phyloP scores from a whole-genome alignment of 2,888 invertebrate species.

The Hemicrepidius hirtus region DNA sequence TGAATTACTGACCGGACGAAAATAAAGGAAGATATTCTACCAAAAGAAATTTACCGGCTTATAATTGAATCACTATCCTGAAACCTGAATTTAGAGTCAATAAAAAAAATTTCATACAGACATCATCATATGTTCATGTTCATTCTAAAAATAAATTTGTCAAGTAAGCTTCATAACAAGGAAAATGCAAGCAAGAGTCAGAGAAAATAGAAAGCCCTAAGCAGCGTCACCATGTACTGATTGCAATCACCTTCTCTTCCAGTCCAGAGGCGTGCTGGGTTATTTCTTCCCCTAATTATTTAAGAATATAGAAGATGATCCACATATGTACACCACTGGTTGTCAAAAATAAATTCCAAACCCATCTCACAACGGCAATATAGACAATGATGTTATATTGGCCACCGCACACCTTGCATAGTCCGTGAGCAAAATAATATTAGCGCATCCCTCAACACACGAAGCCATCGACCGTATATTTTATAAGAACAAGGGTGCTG shows the following conservation, averaged over 20 bases:
- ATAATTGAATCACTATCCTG: no score
- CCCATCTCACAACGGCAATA: constrained; percentile 65
- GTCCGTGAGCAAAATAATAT: constrained; percentile 69
- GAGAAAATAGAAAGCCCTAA: constrained; percentile 11
- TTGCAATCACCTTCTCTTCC: constrained; percentile 51
- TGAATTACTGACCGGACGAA: no score
- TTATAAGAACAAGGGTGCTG: constrained; percentile 57
- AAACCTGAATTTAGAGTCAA: no score
- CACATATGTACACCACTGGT: constrained; percentile 38
- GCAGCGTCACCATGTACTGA: constrained; percentile 45
- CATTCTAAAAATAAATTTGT: no score
- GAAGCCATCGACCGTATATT: constrained; percentile 54
- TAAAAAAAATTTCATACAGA: no score
- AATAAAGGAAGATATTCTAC: no score
- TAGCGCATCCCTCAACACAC: constrained; percentile 60
- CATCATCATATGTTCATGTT: no score
- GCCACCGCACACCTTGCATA: constrained; percentile 67
- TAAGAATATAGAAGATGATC: neutral
- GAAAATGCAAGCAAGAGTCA: neutral
- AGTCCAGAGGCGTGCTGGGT: constrained; percentile 33
- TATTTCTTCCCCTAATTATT: neutral
- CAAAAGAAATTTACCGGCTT: no score
- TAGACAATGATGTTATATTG: constrained; percentile 68
- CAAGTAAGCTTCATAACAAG: neutral
- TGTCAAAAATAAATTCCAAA: constrained; percentile 64